Conservation (phyloP, 2,113 vertebrate species). For the Polypterus bichir region DNA sequence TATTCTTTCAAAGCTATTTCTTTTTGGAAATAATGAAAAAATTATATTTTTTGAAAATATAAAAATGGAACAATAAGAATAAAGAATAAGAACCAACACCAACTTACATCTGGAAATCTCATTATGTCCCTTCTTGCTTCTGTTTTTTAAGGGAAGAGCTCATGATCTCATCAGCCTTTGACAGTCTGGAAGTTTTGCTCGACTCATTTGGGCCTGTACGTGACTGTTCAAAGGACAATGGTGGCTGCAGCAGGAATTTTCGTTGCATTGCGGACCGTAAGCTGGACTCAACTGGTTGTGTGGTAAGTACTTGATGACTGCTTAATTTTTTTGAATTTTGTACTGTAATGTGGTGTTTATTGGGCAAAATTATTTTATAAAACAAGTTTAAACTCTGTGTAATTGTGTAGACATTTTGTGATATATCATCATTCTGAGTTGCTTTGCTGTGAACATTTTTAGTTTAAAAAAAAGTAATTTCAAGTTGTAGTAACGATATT, state of each 20-base stretch:
- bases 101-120: background rate
- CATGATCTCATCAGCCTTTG: constrained; percentile 96
- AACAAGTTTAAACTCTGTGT: too few relatives aligned
- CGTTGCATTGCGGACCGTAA: constrained; percentile 92
- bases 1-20: too few relatives aligned
- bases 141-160: constrained; percentile 71
- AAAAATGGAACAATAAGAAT: too few relatives aligned
- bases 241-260: constrained; percentile 94
- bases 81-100: too few relatives aligned
- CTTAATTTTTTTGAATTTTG: background rate
- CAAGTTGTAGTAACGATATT: too few relatives aligned
- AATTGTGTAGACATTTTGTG: too few relatives aligned
- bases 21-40: too few relatives aligned
- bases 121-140: background rate
- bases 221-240: constrained; percentile 88
- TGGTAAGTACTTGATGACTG: constrained; percentile 55
- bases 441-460: too few relatives aligned
- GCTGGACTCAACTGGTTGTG: constrained; percentile 85
- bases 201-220: constrained; percentile 92
- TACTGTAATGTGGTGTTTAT: background rate
- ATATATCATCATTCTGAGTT: too few relatives aligned
- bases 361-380: too few relatives aligned
- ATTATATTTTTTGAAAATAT: too few relatives aligned
- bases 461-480: too few relatives aligned
- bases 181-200: constrained; percentile 88